Evolutionary conservation across 2,888 invertebrate genomes (phyloP).

Genomic region (Epirrhoe alternata): DNA sequence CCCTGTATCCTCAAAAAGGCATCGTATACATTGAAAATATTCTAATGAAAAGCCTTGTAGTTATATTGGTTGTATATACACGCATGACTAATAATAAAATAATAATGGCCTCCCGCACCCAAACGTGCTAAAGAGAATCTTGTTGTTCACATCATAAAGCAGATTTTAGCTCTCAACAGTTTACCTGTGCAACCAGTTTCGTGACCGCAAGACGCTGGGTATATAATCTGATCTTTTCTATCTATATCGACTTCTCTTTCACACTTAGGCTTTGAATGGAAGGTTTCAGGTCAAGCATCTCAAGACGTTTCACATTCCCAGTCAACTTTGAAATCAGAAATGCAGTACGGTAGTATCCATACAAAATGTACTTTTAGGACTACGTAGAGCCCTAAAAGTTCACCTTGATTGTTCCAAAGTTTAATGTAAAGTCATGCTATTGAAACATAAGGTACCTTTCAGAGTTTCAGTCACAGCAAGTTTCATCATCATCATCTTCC

Average conservation of each 20-base stretch:
- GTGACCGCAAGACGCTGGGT: conserved; percentile 65
- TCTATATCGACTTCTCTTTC: conserved; percentile 50
- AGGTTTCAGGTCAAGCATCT: conserved; percentile 71
- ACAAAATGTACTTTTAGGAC: too few relatives aligned
- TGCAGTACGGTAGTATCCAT: neutral
- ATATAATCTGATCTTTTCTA: conserved; percentile 46
- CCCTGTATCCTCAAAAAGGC: neutral
- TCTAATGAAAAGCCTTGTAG: conserved; percentile 46
- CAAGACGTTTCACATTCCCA: conserved; percentile 45
- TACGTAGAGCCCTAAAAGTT: too few relatives aligned
- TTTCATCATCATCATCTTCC: too few relatives aligned
- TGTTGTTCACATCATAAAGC: conserved; percentile 36
- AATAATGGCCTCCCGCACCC: conserved; percentile 25
- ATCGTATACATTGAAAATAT: conserved; percentile 19
- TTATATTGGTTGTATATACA: conserved; percentile 2
- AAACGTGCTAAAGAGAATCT: conserved; percentile 49
- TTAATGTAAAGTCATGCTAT: too few relatives aligned
- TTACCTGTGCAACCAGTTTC: conserved; percentile 68
- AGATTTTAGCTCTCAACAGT: conserved; percentile 27
- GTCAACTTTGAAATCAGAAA: conserved; percentile 28
- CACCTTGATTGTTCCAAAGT: too few relatives aligned
- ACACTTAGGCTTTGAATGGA: conserved; percentile 56
- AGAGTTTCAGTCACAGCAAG: too few relatives aligned
- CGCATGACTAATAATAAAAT: conserved; percentile 36
- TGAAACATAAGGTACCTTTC: too few relatives aligned